A percentile compares a stretch with the other conserved stretches of the same genome.
phyloP scores from a whole-genome alignment of 2,113 vertebrate genomes.

The Ibidorhyncha struthersii region DNA sequence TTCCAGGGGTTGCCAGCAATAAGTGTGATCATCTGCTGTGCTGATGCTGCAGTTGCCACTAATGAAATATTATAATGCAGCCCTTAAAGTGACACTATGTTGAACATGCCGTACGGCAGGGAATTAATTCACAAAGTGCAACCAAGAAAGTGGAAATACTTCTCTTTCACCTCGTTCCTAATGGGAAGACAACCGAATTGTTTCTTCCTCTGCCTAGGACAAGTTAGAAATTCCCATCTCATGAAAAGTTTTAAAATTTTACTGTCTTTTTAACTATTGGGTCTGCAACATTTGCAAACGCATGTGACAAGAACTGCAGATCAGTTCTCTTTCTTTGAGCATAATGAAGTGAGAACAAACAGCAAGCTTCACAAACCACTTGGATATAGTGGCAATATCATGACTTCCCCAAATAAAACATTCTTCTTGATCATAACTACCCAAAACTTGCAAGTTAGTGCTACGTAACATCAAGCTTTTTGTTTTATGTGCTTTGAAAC shows the following conservation, averaged over 20 bases:
- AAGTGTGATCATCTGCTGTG: fast-evolving
- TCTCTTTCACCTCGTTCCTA: background rate
- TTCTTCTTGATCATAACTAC: too few relatives aligned
- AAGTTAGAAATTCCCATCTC: fast-evolving
- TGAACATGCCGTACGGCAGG: background rate
- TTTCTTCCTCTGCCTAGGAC: background rate
- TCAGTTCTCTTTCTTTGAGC: background rate
- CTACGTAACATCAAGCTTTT: background rate
- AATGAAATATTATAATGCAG: background rate
- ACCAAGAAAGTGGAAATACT: background rate
- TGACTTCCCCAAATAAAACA: background rate
- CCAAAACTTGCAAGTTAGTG: background rate
- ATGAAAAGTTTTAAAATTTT: background rate
- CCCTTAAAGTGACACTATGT: fast-evolving
- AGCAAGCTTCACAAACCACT: background rate
- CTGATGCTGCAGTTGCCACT: conserved; percentile 3
- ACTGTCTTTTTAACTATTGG: background rate
- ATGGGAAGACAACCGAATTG: fast-evolving
- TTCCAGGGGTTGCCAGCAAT: background rate
- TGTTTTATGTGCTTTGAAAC: background rate
- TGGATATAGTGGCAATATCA: background rate
- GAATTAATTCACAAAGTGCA: background rate
- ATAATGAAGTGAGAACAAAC: background rate
- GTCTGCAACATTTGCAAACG: background rate
- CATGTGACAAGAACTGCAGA: fast-evolving